Base-by-base conservation (phyloP, 2,113 vertebrate genomes). In the Anthoscopus minutus region DNA sequence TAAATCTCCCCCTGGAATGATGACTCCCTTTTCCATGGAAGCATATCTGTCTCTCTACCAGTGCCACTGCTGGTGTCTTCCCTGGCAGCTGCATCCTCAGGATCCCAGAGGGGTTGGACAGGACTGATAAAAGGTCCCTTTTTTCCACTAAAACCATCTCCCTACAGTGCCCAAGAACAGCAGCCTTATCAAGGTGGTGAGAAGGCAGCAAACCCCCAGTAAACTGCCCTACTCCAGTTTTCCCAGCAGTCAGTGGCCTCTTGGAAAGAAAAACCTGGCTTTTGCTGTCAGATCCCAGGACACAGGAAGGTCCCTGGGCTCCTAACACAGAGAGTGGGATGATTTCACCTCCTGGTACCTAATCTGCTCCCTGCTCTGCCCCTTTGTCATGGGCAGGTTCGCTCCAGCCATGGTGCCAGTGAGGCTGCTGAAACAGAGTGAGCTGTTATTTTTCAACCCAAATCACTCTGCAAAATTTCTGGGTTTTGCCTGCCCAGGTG, bases 131-230 rank as follows among this genome's bases (percentile, higher is more conserved):
- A 51, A 72, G 14, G 15, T 58, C 38, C n/a, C 16, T 79, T 42
- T 82, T n/a, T 65, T 15, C n/a, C 42, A 11, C 27, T 6, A 1
- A 23, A 44, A 30, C 71, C 4, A 4, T 11, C 28, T 60, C 42
- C 57, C 10, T 2, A 0, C 4, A 4, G 19, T 7, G 3, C 24
- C 33, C 23, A 6, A 10, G 0, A 20, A 4, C 25, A 21, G 33
- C 5, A 5, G 25, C 23, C 1, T 21, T 50, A 18, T 1, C 33
- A 33, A 47, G 12, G 3, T 4, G 25, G 17, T 15, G n/a, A 81
- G 61, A 60, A 77, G 44, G 30, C 4, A 6, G 22, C 44, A 72
- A 67, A 40, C 37, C 31, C 42, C 3, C 37, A 20, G 66, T 5
- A 1, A 50, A 4, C 83, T 88, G 65, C 45, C 30, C 50, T 35